These are phyloP conservation scores for Molorchus minor DNA, from an alignment of 2,888 invertebrate species.

Conservation along the genomic window DNA sequence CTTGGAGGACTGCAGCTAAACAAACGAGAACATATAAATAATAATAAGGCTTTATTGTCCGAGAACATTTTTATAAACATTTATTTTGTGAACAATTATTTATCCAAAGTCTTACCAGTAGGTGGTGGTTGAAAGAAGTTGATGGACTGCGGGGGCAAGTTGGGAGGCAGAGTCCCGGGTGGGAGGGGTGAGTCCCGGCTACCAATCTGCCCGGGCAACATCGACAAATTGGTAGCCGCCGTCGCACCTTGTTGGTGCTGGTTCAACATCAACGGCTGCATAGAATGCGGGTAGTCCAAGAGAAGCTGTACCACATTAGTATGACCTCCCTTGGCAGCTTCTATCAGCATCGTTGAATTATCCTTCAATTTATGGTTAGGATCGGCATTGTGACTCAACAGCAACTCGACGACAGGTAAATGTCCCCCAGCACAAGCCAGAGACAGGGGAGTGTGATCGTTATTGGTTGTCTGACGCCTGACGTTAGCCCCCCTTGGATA, in stretches of 20 bases:
- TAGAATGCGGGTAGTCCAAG: slow-evolving; percentile 91
- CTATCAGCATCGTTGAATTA: slow-evolving; percentile 98
- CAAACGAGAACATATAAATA: slow-evolving; percentile 8
- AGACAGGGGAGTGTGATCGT: slow-evolving; percentile 97
- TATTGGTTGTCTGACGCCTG: slow-evolving; percentile 83
- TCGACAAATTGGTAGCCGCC: slow-evolving; percentile 56
- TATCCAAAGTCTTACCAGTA: slow-evolving; percentile 51
- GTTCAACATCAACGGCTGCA: slow-evolving; percentile 78
- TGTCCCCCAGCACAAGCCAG: slow-evolving; percentile 97
- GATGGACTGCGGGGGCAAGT: slow-evolving; percentile 57
- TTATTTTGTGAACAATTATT: not conserved
- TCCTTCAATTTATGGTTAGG: slow-evolving; percentile 97
- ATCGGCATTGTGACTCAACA: slow-evolving; percentile 92
- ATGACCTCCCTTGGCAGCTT: slow-evolving; percentile 98
- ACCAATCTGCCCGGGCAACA: slow-evolving; percentile 58
- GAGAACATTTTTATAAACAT: not conserved
- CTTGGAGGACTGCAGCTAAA: slow-evolving; percentile 63
- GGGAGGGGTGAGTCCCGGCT: slow-evolving; percentile 58
- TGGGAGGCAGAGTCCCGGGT: slow-evolving; percentile 49
- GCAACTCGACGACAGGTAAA: slow-evolving; percentile 89
- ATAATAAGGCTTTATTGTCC: not conserved
- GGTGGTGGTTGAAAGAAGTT: slow-evolving; percentile 62
- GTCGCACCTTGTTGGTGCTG: slow-evolving; percentile 52
- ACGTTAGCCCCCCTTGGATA: slow-evolving; percentile 73
- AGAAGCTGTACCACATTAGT: slow-evolving; percentile 94